Evolutionary conservation across 2,113 vertebrate genomes (phyloP).

Genomic region (Raja brachyura): DNA sequence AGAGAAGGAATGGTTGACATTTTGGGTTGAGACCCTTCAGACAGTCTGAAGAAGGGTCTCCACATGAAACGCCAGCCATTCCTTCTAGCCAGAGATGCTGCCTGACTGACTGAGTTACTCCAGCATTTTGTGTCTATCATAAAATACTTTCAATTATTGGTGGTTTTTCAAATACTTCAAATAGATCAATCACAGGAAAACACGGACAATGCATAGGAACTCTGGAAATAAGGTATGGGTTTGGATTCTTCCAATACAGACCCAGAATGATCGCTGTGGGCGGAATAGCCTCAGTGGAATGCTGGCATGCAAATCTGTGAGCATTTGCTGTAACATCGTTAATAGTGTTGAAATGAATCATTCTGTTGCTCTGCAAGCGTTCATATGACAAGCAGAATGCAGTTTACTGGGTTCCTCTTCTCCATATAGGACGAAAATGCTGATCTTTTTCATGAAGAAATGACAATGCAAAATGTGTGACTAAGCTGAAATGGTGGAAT

Average conservation of each 20-base stretch:
- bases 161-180: background rate
- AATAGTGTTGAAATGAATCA: background rate
- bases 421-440: background rate
- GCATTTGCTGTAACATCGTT: background rate
- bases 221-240: background rate
- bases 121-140: no score
- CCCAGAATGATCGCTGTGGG: background rate
- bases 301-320: background rate
- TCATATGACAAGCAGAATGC: no score
- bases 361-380: background rate
- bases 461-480: background rate
- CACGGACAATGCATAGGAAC: background rate
- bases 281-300: background rate
- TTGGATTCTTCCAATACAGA: background rate
- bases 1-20: no score
- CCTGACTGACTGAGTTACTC: no score
- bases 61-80: no score
- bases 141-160: background rate
- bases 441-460: slow-evolving; percentile 3
- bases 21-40: no score
- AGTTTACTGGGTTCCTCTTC: background rate
- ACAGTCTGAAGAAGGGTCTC: no score
- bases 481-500: background rate
- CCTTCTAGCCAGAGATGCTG: no score
- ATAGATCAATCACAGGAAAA: background rate